phyloP scores from a whole-genome alignment of 2,888 invertebrate species.

The Hirtodrosophila cameraria region DNA sequence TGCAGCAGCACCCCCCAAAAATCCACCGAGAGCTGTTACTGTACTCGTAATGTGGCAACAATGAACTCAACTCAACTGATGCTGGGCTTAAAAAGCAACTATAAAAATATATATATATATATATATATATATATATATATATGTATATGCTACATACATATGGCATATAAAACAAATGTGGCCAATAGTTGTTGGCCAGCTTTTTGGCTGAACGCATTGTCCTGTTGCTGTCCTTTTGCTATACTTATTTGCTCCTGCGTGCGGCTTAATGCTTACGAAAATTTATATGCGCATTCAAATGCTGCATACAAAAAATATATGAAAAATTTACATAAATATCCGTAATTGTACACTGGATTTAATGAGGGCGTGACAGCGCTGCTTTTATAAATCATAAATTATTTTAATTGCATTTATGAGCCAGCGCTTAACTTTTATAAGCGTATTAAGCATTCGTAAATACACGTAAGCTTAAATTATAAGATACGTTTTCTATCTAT shows the following conservation, averaged over 20 bases:
- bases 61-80: constrained; percentile 66
- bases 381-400: constrained; percentile 48
- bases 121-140: constrained; percentile 2
- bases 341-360: constrained; percentile 15
- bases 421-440: constrained; percentile 57
- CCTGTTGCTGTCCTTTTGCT: constrained; percentile 30
- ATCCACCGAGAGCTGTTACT: constrained; percentile 42
- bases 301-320: constrained; percentile 23
- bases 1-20: constrained; percentile 4
- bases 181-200: constrained; percentile 46
- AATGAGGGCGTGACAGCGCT: constrained; percentile 24
- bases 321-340: constrained; percentile 29
- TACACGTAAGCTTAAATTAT: constrained; percentile 2
- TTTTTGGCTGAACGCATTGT: constrained; percentile 14
- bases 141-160: constrained; percentile 7
- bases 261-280: constrained; percentile 36
- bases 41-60: constrained; percentile 55
- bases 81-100: constrained; percentile 48
- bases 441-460: constrained; percentile 43
- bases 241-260: constrained; percentile 15
- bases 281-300: constrained; percentile 49
- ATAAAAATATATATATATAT: background rate
- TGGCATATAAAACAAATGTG: constrained; percentile 22
- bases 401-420: constrained; percentile 58
- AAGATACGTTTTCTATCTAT: background rate